These are phyloP conservation scores for Nothoprocta perdicaria DNA, from an alignment of 2,113 vertebrate genomes.

Conservation along the genomic window DNA sequence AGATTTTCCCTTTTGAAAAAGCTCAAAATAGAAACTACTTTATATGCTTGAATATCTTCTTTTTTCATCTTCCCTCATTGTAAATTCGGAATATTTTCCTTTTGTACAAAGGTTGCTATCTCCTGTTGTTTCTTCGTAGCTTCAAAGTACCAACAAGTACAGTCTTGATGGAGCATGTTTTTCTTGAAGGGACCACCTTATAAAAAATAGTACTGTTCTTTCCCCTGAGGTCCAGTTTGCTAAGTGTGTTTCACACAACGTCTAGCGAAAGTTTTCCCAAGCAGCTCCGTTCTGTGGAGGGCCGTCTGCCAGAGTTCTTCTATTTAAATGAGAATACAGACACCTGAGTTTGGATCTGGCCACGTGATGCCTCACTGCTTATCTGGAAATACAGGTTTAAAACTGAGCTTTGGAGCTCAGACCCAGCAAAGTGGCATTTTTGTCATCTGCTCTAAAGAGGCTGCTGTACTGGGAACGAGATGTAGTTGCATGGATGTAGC, in stretches of 20 bases:
- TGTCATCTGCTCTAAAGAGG: neutral
- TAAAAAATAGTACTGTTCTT: neutral
- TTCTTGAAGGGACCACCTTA: constrained; percentile 14
- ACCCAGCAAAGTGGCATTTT: neutral
- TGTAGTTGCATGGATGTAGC: neutral
- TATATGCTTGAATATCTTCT: constrained; percentile 23
- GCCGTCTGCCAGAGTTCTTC: neutral
- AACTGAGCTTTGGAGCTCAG: neutral
- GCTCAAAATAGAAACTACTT: constrained; percentile 53
- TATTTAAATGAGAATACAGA: neutral
- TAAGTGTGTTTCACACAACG: neutral
- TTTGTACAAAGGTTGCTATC: constrained; percentile 1
- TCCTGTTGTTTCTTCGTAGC: constrained; percentile 15
- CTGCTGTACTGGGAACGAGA: neutral
- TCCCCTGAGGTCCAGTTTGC: neutral
- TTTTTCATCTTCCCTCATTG: constrained; percentile 39
- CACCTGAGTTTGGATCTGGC: neutral
- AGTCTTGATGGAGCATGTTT: neutral
- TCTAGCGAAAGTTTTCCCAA: neutral
- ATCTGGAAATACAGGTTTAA: neutral
- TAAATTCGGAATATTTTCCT: constrained; percentile 48
- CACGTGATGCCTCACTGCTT: neutral
- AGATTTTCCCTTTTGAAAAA: constrained; percentile 30
- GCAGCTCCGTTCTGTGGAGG: neutral
- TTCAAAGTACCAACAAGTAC: constrained; percentile 1